Conservation (phyloP, 2,113 vertebrate genomes). For the Hydropotes inermis region DNA sequence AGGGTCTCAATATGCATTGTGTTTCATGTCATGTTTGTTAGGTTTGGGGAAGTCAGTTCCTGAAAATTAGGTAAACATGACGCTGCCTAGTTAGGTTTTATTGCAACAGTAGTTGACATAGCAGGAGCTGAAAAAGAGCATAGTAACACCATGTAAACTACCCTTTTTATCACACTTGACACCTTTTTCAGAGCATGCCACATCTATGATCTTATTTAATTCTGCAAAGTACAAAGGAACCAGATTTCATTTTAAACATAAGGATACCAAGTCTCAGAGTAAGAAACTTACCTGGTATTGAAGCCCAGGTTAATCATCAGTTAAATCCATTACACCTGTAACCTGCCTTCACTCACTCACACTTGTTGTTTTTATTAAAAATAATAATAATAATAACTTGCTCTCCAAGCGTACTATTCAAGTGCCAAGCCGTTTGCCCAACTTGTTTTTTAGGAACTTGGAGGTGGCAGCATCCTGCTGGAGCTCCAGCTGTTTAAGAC, state of each 20-base stretch:
- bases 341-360: neutral
- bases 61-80: neutral
- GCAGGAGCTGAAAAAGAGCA: neutral
- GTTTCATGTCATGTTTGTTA: neutral
- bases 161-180: neutral
- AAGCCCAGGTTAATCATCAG: neutral
- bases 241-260: slow-evolving; percentile 1
- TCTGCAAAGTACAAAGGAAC: neutral
- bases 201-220: neutral
- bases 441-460: neutral
- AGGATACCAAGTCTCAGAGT: neutral
- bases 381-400: neutral
- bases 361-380: neutral
- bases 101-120: neutral
- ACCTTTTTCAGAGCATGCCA: neutral
- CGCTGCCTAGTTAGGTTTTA: neutral
- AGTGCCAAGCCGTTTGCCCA: fast-evolving
- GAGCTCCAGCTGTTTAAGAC: neutral
- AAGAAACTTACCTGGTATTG: neutral
- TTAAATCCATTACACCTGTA: neutral
- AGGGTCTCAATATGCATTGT: neutral
- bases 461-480: neutral
- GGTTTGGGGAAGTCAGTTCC: neutral
- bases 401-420: neutral
- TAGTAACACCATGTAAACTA: neutral